These are phyloP conservation scores for Sorex fumeus DNA, from an alignment of 2,113 vertebrate species.

Conservation along the genomic window DNA sequence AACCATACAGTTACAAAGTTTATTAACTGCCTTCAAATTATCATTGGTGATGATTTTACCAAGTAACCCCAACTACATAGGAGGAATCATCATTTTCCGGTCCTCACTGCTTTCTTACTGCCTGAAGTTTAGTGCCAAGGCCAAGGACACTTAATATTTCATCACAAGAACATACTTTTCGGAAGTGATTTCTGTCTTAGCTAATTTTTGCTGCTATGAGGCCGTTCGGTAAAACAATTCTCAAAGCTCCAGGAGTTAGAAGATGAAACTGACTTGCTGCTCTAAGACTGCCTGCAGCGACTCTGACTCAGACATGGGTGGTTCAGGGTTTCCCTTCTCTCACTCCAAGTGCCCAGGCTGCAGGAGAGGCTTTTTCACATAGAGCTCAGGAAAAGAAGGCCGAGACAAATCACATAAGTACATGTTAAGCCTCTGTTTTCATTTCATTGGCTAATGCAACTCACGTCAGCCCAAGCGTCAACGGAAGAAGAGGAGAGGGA, in stretches of 20 bases:
- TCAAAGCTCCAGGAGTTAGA: not conserved
- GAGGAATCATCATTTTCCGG: not conserved
- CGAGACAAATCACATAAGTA: not conserved
- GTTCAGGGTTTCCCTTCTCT: not conserved
- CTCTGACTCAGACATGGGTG: not conserved
- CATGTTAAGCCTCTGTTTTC: not conserved
- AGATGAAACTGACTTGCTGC: not conserved
- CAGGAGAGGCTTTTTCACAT: not conserved
- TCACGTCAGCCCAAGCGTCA: not conserved
- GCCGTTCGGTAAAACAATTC: not conserved
- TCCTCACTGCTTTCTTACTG: not conserved
- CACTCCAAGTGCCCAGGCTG: not conserved
- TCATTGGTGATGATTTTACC: not conserved
- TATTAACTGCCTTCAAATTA: conserved; percentile 29
- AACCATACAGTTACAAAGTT: not conserved
- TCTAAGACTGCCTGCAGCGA: not conserved
- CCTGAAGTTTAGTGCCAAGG: not conserved
- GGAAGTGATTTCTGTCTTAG: not conserved
- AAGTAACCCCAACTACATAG: not conserved
- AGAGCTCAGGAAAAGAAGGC: not conserved
- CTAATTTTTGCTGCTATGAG: not conserved
- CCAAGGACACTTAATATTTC: conserved; percentile 2
- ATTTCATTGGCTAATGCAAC: conserved; percentile 18
- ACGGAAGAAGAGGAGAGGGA: not conserved
- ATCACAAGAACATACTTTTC: conserved; percentile 6